These are phyloP conservation scores for Onthophagus sagittarius DNA, from an alignment of 2,888 invertebrate species.

Conservation along the genomic window DNA sequence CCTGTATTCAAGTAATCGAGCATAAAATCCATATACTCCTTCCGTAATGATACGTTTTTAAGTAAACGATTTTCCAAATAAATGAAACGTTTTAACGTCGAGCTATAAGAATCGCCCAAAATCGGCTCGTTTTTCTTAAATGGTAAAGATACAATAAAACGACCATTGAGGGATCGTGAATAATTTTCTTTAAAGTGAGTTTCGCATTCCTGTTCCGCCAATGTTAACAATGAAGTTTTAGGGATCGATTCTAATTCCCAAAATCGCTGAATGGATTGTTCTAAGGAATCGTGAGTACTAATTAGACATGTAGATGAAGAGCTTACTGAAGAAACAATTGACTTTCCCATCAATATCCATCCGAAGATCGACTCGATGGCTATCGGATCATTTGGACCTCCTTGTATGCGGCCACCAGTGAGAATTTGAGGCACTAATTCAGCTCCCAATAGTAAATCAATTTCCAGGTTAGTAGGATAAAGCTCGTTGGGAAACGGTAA, in stretches of 20 bases:
- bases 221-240: neutral
- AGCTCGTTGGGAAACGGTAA: no score
- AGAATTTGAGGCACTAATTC: no score
- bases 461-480: no score
- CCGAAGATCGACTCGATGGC: no score
- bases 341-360: no score
- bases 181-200: neutral
- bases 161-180: neutral
- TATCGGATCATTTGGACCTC: no score
- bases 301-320: neutral
- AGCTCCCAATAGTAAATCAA: no score
- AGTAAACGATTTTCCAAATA: no score
- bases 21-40: no score
- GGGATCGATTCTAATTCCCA: constrained; percentile 2
- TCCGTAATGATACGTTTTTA: neutral
- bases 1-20: no score
- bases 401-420: no score
- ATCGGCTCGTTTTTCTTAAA: neutral
- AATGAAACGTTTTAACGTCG: neutral
- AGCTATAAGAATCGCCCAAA: neutral
- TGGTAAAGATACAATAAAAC: constrained; percentile 4
- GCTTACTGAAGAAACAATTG: no score
- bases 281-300: neutral
- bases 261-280: neutral
- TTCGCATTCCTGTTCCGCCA: constrained; percentile 5